Conservation (phyloP, 1,140 invertebrate genomes). For the Carposina sasakii region DNA sequence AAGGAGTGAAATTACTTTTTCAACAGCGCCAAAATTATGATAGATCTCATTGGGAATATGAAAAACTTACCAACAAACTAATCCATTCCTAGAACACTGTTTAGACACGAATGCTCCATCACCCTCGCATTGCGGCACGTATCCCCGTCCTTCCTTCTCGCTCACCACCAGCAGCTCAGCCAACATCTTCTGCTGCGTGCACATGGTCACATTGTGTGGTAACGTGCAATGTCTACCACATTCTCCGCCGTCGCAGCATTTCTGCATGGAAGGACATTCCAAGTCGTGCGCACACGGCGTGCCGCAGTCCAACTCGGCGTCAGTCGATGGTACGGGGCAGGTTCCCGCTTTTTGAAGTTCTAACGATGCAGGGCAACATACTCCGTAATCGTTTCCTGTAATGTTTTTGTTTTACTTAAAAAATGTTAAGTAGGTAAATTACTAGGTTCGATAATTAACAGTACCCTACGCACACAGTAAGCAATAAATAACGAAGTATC, state of each 20-base stretch:
- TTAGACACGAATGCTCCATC: constrained; percentile 80
- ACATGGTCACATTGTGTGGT: constrained; percentile 81
- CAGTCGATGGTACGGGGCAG: constrained; percentile 74
- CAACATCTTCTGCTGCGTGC: constrained; percentile 82
- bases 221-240: constrained; percentile 80
- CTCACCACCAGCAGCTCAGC: constrained; percentile 84
- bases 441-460: no score
- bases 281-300: constrained; percentile 81
- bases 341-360: constrained; percentile 82
- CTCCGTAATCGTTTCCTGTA: constrained; percentile 86
- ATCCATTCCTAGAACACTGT: constrained; percentile 87
- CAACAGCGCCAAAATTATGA: no score
- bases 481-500: background rate
- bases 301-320: constrained; percentile 73
- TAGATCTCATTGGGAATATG: background rate
- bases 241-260: constrained; percentile 82
- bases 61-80: constrained; percentile 82
- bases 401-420: no score
- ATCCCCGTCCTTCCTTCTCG: constrained; percentile 84
- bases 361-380: constrained; percentile 86
- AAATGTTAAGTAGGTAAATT: no score
- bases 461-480: no score
- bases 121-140: constrained; percentile 84
- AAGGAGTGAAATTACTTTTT: no score
- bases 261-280: constrained; percentile 85